Base-by-base conservation (phyloP, 2,888 invertebrate species). In the Tineola bisselliella region DNA sequence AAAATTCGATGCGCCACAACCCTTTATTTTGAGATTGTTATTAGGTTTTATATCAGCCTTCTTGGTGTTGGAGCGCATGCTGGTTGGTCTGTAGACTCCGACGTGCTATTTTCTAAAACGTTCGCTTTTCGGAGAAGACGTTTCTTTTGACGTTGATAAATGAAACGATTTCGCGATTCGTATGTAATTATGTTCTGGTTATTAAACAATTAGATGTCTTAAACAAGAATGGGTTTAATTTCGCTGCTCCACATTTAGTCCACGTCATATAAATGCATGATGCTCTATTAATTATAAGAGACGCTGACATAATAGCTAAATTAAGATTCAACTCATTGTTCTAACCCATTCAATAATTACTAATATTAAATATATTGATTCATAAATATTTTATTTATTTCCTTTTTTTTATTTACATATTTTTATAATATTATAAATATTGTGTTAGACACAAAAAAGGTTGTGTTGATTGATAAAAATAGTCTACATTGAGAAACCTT, bases 1-100 rank as follows among this genome's bases (percentile, higher is more conserved):
- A 87, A 84, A 84, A 79, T 76, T 79, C 78, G 75, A 73, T 74
- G 69, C 75, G 77, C 71, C 69, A 70, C 77, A 84, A 82, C 84
- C 86, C 86, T 86, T 84, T 75, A 84, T 81, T 83, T 77, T 68
- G 70, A 69, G 67, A 68, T 66, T 70, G 78, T 76, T 80, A 79
- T 81, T 80, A 79, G 76, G 69, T 60, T 60, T 60, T 60, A 60
- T 60, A 30, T 59, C 59, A 18, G 59, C 33, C 59, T 31, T 15
- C 31, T 58, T 33, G 31, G 33, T 38, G 38, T n/a, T n/a, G n/a
- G n/a, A n/a, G n/a, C n/a, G n/a, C n/a, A n/a, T n/a, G n/a, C n/a
- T n/a, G n/a, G n/a, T n/a, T n/a, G n/a, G n/a, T n/a, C n/a, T 38
- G 38, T 38, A n/a, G 38, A 38, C 38, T 38, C 3, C 10, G 5